Percentiles rank a stretch among this genome's conserved stretches.
Evolutionary conservation across 2,888 invertebrate species (phyloP).

Genomic region (Colletes collaris): DNA sequence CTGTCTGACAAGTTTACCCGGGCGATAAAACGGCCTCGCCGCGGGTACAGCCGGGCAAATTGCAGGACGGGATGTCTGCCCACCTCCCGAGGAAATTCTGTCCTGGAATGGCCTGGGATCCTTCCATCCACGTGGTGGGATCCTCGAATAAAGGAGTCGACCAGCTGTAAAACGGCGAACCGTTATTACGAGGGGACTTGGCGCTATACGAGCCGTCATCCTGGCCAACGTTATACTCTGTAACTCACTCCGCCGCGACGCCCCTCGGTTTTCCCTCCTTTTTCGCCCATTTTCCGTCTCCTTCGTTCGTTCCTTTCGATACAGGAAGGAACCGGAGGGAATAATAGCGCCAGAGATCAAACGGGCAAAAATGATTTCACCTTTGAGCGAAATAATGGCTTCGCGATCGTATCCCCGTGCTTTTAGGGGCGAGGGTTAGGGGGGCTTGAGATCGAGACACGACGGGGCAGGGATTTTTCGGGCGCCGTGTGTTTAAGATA

Average conservation of each 20-base stretch:
- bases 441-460: not conserved
- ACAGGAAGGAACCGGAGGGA: slow-evolving; percentile 10
- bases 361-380: slow-evolving; percentile 62
- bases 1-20: slow-evolving; percentile 55
- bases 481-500: not conserved
- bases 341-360: slow-evolving; percentile 58
- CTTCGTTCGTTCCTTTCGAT: slow-evolving; percentile 24
- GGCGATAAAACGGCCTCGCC: slow-evolving; percentile 60
- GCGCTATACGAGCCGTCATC: slow-evolving; percentile 57
- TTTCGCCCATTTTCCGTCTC: slow-evolving; percentile 14
- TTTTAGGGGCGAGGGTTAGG: not conserved
- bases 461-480: not conserved
- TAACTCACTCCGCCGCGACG: slow-evolving; percentile 43
- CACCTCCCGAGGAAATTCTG: slow-evolving; percentile 51
- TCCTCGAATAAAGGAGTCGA: slow-evolving; percentile 65
- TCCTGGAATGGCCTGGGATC: slow-evolving; percentile 60
- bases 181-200: slow-evolving; percentile 67
- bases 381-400: slow-evolving; percentile 54
- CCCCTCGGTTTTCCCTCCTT: slow-evolving; percentile 16
- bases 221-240: slow-evolving; percentile 50
- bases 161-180: slow-evolving; percentile 68
- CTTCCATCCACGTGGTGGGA: slow-evolving; percentile 67
- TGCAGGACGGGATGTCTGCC: slow-evolving; percentile 57
- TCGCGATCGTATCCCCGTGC: slow-evolving; percentile 3
- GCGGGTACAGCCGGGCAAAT: slow-evolving; percentile 59